Percentiles rank a stretch among this genome's conserved stretches.
phyloP scores from a whole-genome alignment of 1,140 invertebrate species.

The Odontomachus brunneus region DNA sequence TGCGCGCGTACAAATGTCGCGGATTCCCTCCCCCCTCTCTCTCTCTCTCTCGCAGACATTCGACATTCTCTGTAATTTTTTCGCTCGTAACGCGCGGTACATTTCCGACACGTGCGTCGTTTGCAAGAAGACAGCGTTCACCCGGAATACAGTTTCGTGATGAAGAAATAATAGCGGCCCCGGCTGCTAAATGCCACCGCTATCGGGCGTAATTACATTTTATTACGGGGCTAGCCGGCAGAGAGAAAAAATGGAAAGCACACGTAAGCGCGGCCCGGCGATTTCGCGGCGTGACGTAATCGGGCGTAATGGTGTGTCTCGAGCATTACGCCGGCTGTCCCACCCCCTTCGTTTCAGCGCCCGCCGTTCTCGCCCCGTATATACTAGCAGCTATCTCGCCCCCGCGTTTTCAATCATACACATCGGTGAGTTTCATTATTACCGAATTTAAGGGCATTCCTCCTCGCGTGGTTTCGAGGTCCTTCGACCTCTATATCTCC shows the following conservation, averaged over 20 bases:
- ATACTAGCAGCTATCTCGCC: constrained; percentile 60
- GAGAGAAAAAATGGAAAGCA: constrained; percentile 31
- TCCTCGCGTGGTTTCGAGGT: constrained; percentile 19
- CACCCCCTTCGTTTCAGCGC: constrained; percentile 22
- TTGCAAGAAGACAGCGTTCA: constrained; percentile 15
- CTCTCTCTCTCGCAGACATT: neutral
- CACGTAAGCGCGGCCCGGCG: constrained; percentile 17
- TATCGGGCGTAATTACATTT: constrained; percentile 51
- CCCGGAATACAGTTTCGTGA: neutral
- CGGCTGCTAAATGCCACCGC: constrained; percentile 10
- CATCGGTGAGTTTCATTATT: constrained; percentile 82
- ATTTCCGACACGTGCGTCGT: neutral
- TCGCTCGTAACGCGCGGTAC: neutral
- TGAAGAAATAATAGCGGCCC: constrained; percentile 36
- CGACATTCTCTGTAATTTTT: constrained; percentile 8
- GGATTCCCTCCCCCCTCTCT: neutral
- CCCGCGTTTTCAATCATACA: constrained; percentile 82
- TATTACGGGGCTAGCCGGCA: constrained; percentile 11
- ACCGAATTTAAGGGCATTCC: constrained; percentile 77
- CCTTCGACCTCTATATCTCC: neutral
- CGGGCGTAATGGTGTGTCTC: constrained; percentile 58
- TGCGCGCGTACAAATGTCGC: constrained; percentile 29
- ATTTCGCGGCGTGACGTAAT: constrained; percentile 65
- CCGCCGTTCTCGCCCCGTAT: constrained; percentile 42
- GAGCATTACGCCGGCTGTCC: constrained; percentile 6